Conservation (phyloP, 1,140 invertebrate species). For the Drosophila ambigua region DNA sequence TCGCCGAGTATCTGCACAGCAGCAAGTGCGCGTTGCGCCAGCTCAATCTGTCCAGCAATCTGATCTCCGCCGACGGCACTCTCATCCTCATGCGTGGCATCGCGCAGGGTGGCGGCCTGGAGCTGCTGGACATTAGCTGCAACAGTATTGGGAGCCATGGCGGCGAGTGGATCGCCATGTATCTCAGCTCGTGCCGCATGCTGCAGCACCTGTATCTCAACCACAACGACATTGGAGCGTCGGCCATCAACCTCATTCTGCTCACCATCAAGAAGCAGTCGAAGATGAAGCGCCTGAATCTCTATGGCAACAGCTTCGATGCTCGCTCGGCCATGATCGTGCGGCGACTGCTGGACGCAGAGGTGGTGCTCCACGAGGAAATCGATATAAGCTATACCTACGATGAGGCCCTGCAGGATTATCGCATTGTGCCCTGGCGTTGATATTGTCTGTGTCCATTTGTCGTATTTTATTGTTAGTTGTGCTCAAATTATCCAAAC, state of each 20-base stretch:
- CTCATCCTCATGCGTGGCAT: slow-evolving; percentile 55
- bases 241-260: slow-evolving; percentile 54
- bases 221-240: slow-evolving; percentile 50
- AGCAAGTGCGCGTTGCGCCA: slow-evolving; percentile 18
- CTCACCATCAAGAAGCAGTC: slow-evolving; percentile 60
- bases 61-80: slow-evolving; percentile 60
- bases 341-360: slow-evolving; percentile 55
- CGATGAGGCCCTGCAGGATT: slow-evolving; percentile 52
- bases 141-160: slow-evolving; percentile 68
- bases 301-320: slow-evolving; percentile 66
- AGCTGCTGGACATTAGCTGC: slow-evolving; percentile 57
- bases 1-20: slow-evolving; percentile 56
- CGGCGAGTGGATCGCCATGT: slow-evolving; percentile 60
- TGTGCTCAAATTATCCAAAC: not conserved
- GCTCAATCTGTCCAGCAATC: slow-evolving; percentile 58
- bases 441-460: not conserved
- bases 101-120: slow-evolving; percentile 21
- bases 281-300: slow-evolving; percentile 36
- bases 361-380: slow-evolving; percentile 48
- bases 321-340: slow-evolving; percentile 51
- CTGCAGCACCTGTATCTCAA: slow-evolving; percentile 52
- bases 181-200: slow-evolving; percentile 46
- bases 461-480: not conserved
- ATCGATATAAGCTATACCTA: slow-evolving; percentile 63
- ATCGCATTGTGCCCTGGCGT: slow-evolving; percentile 63